Percentiles rank a stretch among this genome's conserved stretches.
Conservation (phyloP, 2,797 vertebrate species). For the Neosilurus hyrtlii region DNA sequence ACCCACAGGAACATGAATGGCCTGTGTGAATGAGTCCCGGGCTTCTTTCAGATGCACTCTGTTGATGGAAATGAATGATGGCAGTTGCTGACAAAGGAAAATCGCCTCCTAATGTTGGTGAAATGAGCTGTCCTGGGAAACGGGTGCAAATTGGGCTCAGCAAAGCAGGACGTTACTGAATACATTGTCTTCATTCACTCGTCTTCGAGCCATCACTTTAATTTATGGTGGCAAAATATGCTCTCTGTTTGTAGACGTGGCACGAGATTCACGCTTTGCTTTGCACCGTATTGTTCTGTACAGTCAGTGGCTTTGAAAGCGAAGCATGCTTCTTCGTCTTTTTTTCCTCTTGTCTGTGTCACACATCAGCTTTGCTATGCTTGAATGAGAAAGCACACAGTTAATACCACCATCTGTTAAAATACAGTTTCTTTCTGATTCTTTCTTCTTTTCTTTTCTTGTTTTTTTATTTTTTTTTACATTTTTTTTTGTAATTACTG, state of each 20-base stretch:
- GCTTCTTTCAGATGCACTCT: constrained; percentile 66
- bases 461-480: neutral
- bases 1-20: constrained; percentile 52
- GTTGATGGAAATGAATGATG: constrained; percentile 69
- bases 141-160: constrained; percentile 57
- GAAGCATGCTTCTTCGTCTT: neutral
- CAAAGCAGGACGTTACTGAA: constrained; percentile 45
- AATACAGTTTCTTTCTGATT: constrained; percentile 58
- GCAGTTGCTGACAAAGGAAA: constrained; percentile 73
- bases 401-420: constrained; percentile 68
- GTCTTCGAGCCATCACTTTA: constrained; percentile 57
- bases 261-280: constrained; percentile 35
- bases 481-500: constrained; percentile 58
- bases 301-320: constrained; percentile 41
- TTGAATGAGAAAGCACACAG: constrained; percentile 41
- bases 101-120: constrained; percentile 63
- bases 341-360: constrained; percentile 10
- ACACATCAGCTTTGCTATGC: constrained; percentile 34
- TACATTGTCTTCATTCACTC: constrained; percentile 27
- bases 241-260: constrained; percentile 24
- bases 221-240: constrained; percentile 47
- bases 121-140: constrained; percentile 68
- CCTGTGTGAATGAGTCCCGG: constrained; percentile 50
- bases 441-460: constrained; percentile 38
- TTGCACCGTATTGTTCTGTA: constrained; percentile 22